A percentile compares a stretch with the other conserved stretches of the same genome.
Evolutionary conservation across 2,113 vertebrate species (phyloP).

Genomic region (Mirounga angustirostris): DNA sequence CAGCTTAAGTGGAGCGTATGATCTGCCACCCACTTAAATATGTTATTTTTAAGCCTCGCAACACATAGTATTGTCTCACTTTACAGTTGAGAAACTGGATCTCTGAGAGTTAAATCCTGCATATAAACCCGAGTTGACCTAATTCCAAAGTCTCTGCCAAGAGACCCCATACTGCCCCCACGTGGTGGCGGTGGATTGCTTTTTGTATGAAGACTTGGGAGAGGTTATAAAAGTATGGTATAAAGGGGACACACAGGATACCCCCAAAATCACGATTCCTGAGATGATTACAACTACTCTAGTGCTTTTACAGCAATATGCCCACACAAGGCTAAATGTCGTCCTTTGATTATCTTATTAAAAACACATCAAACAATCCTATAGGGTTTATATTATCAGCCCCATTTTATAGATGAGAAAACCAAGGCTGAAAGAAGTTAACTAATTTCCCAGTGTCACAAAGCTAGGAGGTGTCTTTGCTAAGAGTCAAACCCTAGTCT

Average conservation of each 20-base stretch:
- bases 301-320: not conserved
- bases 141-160: not conserved
- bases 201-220: not conserved
- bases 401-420: conserved; percentile 23
- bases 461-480: not conserved
- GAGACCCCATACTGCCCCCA: not conserved
- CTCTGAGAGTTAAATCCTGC: not conserved
- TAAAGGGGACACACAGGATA: not conserved
- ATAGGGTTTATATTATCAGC: not conserved
- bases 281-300: not conserved
- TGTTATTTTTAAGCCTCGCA: not conserved
- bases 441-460: not conserved
- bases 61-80: not conserved
- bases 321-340: not conserved
- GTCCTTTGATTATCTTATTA: not conserved
- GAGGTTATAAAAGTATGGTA: not conserved
- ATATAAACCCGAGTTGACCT: not conserved
- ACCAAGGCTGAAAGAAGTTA: not conserved
- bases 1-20: not conserved
- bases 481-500: not conserved
- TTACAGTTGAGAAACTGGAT: not conserved
- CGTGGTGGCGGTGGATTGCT: not conserved
- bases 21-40: not conserved
- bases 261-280: not conserved
- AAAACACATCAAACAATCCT: not conserved